Base-by-base conservation (phyloP, 1,140 invertebrate genomes). In the Acromyrmex charruanus region DNA sequence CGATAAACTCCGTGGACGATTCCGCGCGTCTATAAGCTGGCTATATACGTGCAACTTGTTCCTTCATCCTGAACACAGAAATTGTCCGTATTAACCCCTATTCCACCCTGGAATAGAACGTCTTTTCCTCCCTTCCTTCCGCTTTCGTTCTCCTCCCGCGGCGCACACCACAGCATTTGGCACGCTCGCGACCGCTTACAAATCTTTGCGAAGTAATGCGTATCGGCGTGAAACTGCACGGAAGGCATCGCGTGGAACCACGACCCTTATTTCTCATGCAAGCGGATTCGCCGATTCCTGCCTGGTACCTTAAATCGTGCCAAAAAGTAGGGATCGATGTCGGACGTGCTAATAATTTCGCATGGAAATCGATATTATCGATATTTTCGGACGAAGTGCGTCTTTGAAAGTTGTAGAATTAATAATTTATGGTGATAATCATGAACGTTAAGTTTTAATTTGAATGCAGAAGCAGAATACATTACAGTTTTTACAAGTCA, bases 1-100 rank as follows among this genome's bases (percentile, higher is more conserved):
- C 86, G 89, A 85, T 90, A 92, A 92, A 92, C 79, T 72, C 61
- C 35, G 72, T 49, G 63, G 81, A 72, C 77, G 86, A 77, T 87
- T 71, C 53, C 51, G 44, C 35, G 88, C 59, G 63, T 89, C 77
- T 86, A 80, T 89, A 89, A 89, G 71, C n/a, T 49, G 66, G 68
- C 53, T 77, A 88, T 58, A 61, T 81, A 85, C 44, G 75, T 51
- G 68, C 44, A 63, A 21, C 63, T 51, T 85, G 66, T 61, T 88
- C 77, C 75, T 49, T 21, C 44, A 10, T 25, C 31, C 55, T 35
- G 61, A 72, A 65, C 69, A 74, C 58, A 59, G 63, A 85, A 77
- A 89, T 75, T 51, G 69, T 55, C 16, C 49, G 82, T 89, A 71
- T 79, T 81, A 53, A 72, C 77, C 31, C 68, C 18, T 35, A 51